Base-by-base conservation (phyloP, 2,113 vertebrate genomes). In the Penelope pileata region DNA sequence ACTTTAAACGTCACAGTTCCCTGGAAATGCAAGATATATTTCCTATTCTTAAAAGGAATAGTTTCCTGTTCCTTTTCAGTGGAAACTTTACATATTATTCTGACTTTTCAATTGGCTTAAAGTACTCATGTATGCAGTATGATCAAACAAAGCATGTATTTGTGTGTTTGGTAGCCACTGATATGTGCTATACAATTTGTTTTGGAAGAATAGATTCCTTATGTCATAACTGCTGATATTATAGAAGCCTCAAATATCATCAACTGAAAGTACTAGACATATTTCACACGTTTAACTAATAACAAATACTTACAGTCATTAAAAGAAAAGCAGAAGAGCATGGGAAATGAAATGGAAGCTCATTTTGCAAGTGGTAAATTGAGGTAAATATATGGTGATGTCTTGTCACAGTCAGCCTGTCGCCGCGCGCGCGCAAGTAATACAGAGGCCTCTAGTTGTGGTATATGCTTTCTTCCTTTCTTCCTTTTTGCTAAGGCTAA, bases 201-300 rank as follows among this genome's bases (percentile, higher is more conserved):
- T 72, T 83, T 50, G 14, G 10, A 70, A 53, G 45, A 1, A 47
- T 32, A 17, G 15, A 48, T 69, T 86, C 15, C 11, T 64, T 66
- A 43, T 77, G 16, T 56, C 10, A 16, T 56, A 4, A 48, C 38
- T 73, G 14, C 9, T 69, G 22, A 40, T 58, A 30, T 15, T 19
- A 43, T 72, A 62, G 10, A 6, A 66, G 1, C 0, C 2, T 51
- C 16, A 36, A 58, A n/a, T 30, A 36, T 1, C 12, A 81, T 7
- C 13, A 83, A 7, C 26, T 43, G 29, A 47, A 68, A 88, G 23
- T 83, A 83, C 6, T 16, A 43, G 6, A 48, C 7, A 2, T 14
- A 72, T 10, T 7, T 19, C 12, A 18, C 8, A 30, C 27, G 34
- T 40, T 83, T 74, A 89, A 4, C 12, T 74, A 67, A 70, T 88